A percentile compares a stretch with the other conserved stretches of the same genome.
These are phyloP conservation scores for Cheiracanthium punctorium DNA, from an alignment of 2,888 invertebrate genomes.

Conservation along the genomic window DNA sequence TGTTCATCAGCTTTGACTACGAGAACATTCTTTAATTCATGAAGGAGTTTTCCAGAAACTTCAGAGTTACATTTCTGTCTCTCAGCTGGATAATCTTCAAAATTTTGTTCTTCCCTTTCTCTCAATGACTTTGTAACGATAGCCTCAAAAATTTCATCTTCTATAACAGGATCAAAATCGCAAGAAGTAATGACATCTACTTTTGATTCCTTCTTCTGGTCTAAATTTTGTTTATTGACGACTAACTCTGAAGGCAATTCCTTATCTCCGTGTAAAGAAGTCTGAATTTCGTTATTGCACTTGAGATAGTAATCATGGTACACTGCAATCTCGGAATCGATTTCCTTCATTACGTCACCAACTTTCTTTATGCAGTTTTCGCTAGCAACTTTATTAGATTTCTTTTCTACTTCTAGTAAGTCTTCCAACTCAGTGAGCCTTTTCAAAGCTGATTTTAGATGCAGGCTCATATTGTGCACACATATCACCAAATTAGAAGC, in stretches of 20 bases:
- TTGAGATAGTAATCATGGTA: background rate
- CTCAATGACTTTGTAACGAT: background rate
- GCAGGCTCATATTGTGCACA: conserved; percentile 53
- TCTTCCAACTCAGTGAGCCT: conserved; percentile 39
- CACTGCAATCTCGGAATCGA: conserved; percentile 8
- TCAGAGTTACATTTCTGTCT: conserved; percentile 19
- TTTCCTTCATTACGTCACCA: background rate
- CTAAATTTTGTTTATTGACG: background rate
- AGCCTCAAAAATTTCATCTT: conserved; percentile 66
- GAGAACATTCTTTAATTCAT: conserved; percentile 60
- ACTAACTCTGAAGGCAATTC: background rate
- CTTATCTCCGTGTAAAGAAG: background rate
- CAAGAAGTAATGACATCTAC: conserved; percentile 30
- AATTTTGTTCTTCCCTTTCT: background rate
- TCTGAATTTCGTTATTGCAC: background rate
- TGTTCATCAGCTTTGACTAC: conserved; percentile 62
- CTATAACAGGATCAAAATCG: conserved; percentile 43
- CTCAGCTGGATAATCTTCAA: background rate
- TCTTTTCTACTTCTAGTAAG: background rate
- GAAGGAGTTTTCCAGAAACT: conserved; percentile 29
- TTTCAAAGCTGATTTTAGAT: conserved; percentile 52
- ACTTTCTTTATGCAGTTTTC: conserved; percentile 20
- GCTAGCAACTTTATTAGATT: conserved; percentile 13
- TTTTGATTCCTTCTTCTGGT: too few species aligned
- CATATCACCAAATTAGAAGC: conserved; percentile 19